Percentiles rank a stretch among this genome's conserved stretches.
phyloP scores from a whole-genome alignment of 2,113 vertebrate genomes.

The Albula glossodonta region DNA sequence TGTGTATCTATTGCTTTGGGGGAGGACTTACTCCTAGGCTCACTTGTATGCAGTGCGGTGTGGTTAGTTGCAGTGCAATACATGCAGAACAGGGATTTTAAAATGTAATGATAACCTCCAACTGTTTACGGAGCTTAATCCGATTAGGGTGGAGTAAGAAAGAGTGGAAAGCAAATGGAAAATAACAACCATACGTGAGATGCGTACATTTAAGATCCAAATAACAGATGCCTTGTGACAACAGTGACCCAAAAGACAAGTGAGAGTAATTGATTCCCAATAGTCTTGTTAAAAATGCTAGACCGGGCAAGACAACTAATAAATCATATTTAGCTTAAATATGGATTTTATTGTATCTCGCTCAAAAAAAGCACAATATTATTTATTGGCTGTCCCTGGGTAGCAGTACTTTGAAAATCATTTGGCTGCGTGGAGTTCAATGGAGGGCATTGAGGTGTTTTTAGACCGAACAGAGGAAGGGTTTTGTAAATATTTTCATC shows the following conservation, averaged over 20 bases:
- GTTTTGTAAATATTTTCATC: neutral
- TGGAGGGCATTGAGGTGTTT: neutral
- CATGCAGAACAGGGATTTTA: neutral
- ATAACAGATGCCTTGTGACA: neutral
- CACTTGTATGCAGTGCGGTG: neutral
- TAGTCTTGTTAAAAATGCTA: slow-evolving; percentile 23
- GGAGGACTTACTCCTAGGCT: neutral
- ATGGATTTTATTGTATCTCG: slow-evolving; percentile 20
- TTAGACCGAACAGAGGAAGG: neutral
- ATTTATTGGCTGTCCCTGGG: slow-evolving; percentile 9
- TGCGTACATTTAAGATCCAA: neutral
- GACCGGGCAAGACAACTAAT: neutral
- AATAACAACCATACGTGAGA: neutral
- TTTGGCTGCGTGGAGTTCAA: neutral
- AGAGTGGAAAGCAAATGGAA: neutral
- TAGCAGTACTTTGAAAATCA: neutral
- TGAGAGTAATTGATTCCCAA: slow-evolving; percentile 2
- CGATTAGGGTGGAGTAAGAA: neutral
- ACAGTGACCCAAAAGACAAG: neutral
- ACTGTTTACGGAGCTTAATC: neutral
- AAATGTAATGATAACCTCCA: neutral
- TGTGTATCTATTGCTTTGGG: neutral
- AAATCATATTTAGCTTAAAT: slow-evolving; percentile 20
- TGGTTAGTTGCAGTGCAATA: neutral
- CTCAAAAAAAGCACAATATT: slow-evolving; percentile 16